These are phyloP conservation scores for Lordiphosa fenestrarum DNA, from an alignment of 2,888 invertebrate species.

Conservation along the genomic window DNA sequence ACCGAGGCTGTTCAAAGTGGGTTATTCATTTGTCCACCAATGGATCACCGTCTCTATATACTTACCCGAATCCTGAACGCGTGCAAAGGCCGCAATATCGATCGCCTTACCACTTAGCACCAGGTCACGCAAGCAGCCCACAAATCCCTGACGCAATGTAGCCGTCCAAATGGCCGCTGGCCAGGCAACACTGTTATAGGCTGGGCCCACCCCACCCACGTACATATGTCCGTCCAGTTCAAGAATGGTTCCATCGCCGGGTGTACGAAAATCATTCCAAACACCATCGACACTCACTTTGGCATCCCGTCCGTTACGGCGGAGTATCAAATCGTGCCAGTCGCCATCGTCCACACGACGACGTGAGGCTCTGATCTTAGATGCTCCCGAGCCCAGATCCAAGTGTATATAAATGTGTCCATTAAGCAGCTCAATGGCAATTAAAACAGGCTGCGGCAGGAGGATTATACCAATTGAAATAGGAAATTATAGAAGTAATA, in stretches of 20 bases:
- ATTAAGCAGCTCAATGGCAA: slow-evolving; percentile 95
- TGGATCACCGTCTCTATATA: slow-evolving; percentile 11
- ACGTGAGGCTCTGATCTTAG: slow-evolving; percentile 91
- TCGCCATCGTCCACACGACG: slow-evolving; percentile 93
- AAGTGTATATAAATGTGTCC: slow-evolving; percentile 96
- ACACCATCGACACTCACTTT: slow-evolving; percentile 94
- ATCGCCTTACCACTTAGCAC: slow-evolving; percentile 92
- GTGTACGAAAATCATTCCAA: slow-evolving; percentile 92
- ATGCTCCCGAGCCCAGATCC: slow-evolving; percentile 94
- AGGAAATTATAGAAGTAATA: no score
- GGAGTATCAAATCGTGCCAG: slow-evolving; percentile 94
- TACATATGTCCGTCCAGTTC: slow-evolving; percentile 93
- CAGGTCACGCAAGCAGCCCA: slow-evolving; percentile 95
- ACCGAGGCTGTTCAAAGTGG: slow-evolving; percentile 86
- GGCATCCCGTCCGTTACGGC: slow-evolving; percentile 91
- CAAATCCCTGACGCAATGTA: slow-evolving; percentile 93
- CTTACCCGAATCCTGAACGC: slow-evolving; percentile 93
- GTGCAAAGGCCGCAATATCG: slow-evolving; percentile 92
- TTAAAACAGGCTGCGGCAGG: slow-evolving; percentile 88
- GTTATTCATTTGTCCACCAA: slow-evolving; percentile 26
- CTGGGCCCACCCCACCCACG: slow-evolving; percentile 92
- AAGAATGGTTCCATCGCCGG: slow-evolving; percentile 93
- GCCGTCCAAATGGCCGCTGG: slow-evolving; percentile 96
- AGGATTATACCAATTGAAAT: neutral
- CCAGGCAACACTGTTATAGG: slow-evolving; percentile 88